These are phyloP conservation scores for Scotopteryx bipunctaria DNA, from an alignment of 2,888 invertebrate species.

Conservation along the genomic window DNA sequence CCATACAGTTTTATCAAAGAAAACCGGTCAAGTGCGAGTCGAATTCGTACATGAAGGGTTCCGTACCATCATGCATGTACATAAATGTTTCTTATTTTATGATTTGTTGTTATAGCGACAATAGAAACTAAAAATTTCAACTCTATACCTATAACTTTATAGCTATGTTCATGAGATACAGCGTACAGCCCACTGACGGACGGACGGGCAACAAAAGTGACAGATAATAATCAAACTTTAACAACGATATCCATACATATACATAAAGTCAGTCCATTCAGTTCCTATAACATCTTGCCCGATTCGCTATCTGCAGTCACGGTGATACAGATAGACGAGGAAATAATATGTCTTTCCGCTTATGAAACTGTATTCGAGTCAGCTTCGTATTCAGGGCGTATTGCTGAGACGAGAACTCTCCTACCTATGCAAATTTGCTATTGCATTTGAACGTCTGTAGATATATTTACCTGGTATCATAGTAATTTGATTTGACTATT, in stretches of 20 bases:
- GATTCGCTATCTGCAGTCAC: constrained; percentile 4
- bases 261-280: background rate
- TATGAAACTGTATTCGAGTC: constrained; percentile 54
- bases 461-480: constrained; percentile 54
- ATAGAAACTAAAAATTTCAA: too few species aligned
- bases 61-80: too few species aligned
- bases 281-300: background rate
- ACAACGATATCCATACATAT: too few species aligned
- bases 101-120: too few species aligned
- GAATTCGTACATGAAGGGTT: too few species aligned
- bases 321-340: constrained; percentile 16
- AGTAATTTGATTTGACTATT: constrained; percentile 35
- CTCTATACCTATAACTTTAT: background rate
- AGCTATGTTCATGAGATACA: too few species aligned
- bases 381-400: constrained; percentile 66
- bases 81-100: too few species aligned
- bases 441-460: constrained; percentile 59
- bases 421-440: constrained; percentile 70
- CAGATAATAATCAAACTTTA: too few species aligned
- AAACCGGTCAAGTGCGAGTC: too few species aligned
- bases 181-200: too few species aligned
- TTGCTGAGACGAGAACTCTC: constrained; percentile 55
- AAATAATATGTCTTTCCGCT: constrained; percentile 50
- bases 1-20: too few species aligned
- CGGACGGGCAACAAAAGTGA: too few species aligned